Evolutionary conservation across 2,797 vertebrate species (phyloP), one percentile per base, ranked within the genome.

Genomic region (Nannoperca obscura): DNA sequence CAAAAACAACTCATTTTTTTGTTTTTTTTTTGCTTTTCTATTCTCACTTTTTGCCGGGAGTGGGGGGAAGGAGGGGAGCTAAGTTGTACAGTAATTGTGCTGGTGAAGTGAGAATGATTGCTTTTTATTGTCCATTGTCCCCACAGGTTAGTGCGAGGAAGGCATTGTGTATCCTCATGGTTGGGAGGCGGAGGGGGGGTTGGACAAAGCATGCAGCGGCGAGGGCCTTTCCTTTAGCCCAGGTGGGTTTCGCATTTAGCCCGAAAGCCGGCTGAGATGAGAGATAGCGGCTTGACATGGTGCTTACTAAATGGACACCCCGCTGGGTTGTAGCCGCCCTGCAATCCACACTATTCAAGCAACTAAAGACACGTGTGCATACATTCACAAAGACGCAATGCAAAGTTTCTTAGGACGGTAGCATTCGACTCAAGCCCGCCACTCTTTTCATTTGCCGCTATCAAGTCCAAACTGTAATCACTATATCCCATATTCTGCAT

Each of bases 241-340:
- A 96, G 93, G 96, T 96, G 95, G 95, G 96, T 97, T 97, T 97
- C 94, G 92, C 91, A 89, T 97, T 94, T 88, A 94, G 91, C 92
- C 82, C 94, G 91, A 86, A 95, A 93, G 91, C 86, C 89, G 89
- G 91, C 94, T 91, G 91, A 87, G 91, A 95, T 94, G 94, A 72
- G 80, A 55, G 89, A 95, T 93, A 94, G 89, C 60, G 30, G 58
- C 59, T 22, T 76, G 81, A 89, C 78, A 1, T 63, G 2, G 5
- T 0, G 27, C 52, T 34, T 0, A 10, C 78, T 76, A 78, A 82
- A 86, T 70, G 64, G 74, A 82, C 24, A 1, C 46, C 75, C 63
- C 0, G 34, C 71, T 74, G 78, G 61, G 69, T 30, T 10, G 62
- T 32, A 32, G 10, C 54, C 8, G 24, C 32, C 53, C 52, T 15